phyloP scores from a whole-genome alignment of 2,113 vertebrate species.

The Peucedramus taeniatus region DNA sequence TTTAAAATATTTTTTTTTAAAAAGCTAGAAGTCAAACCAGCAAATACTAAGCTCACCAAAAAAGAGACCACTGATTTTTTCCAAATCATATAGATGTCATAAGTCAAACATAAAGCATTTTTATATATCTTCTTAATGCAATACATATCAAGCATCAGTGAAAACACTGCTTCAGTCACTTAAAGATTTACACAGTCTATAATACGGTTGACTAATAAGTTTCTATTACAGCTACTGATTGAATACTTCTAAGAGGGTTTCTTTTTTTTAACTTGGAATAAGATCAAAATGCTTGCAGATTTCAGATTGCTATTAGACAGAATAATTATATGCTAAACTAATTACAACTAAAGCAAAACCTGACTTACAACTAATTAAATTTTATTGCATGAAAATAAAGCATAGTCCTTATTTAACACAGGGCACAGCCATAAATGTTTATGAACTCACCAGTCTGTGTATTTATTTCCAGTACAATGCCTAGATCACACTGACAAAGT shows the following conservation, averaged over 20 bases:
- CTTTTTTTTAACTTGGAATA: slow-evolving; percentile 58
- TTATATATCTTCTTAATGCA: neutral
- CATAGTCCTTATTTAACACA: slow-evolving; percentile 64
- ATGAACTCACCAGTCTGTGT: slow-evolving; percentile 12
- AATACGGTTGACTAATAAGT: slow-evolving; percentile 57
- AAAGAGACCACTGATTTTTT: neutral
- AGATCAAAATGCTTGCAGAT: slow-evolving; percentile 71
- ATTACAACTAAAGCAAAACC: slow-evolving; percentile 74
- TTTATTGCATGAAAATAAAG: slow-evolving; percentile 71
- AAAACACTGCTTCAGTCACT: neutral
- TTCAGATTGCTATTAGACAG: slow-evolving; percentile 70
- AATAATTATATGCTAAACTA: slow-evolving; percentile 78
- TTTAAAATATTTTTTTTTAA: too few species aligned
- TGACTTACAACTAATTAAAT: slow-evolving; percentile 75
- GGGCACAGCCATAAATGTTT: slow-evolving; percentile 54
- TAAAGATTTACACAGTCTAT: slow-evolving; percentile 32
- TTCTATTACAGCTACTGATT: slow-evolving; percentile 50
- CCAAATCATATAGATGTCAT: neutral
- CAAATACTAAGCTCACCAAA: slow-evolving; percentile 7
- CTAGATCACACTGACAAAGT: slow-evolving; percentile 54
- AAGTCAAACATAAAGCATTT: neutral
- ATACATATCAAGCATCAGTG: neutral
- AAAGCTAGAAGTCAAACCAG: neutral
- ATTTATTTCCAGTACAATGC: slow-evolving; percentile 57
- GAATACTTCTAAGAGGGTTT: slow-evolving; percentile 27